Evolutionary conservation across 2,797 vertebrate genomes (phyloP).

Genomic region (Alcedo quadribrachys): DNA sequence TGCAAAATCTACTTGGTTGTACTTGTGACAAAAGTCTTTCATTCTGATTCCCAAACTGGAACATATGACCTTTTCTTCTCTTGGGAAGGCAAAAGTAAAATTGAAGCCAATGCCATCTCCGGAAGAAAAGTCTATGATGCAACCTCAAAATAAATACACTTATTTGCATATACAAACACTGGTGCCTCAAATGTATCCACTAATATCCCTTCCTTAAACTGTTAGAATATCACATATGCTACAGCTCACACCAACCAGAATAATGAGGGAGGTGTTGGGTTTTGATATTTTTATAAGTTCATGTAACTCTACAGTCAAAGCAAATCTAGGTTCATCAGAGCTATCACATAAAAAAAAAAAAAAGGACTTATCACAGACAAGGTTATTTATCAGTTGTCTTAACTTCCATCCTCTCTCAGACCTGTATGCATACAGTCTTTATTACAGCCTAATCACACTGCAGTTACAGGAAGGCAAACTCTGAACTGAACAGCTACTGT

Average conservation of each 20-base stretch:
- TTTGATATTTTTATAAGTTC: slow-evolving; percentile 49
- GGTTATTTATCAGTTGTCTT: slow-evolving; percentile 10
- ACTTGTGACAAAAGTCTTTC: slow-evolving; percentile 24
- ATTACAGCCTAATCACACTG: not conserved
- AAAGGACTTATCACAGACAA: not conserved
- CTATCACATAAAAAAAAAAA: not conserved
- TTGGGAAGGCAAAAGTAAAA: not conserved
- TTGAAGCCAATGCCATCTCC: not conserved
- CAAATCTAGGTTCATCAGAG: slow-evolving; percentile 16
- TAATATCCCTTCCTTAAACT: slow-evolving; percentile 34
- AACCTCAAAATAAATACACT: slow-evolving; percentile 36
- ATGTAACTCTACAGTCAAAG: slow-evolving; percentile 17
- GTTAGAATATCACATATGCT: slow-evolving; percentile 27
- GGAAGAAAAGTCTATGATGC: not conserved
- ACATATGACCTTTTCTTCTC: not conserved
- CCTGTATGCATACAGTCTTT: not conserved
- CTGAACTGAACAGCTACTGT: not conserved
- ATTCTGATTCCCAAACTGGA: not conserved
- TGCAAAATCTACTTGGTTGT: not conserved
- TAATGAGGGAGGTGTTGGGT: slow-evolving; percentile 38
- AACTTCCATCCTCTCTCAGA: not conserved
- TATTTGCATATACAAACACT: slow-evolving; percentile 31
- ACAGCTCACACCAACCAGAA: slow-evolving; percentile 42
- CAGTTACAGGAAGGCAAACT: slow-evolving; percentile 2
- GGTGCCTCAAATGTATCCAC: not conserved